These are phyloP conservation scores for Ctenomys sociabilis DNA, from an alignment of 2,113 vertebrate genomes.

Conservation along the genomic window DNA sequence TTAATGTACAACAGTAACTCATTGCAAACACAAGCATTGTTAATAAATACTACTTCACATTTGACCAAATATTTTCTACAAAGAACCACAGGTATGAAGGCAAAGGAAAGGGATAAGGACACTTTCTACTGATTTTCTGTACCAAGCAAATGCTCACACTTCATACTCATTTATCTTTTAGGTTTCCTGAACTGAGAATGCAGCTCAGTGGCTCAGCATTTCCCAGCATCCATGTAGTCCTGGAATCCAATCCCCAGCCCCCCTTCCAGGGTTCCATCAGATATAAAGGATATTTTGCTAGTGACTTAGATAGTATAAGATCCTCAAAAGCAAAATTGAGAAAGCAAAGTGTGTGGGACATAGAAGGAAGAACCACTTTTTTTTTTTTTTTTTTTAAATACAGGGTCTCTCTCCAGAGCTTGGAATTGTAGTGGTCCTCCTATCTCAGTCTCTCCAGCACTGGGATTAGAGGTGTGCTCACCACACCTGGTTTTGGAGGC, in stretches of 20 bases:
- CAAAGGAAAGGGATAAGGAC: neutral
- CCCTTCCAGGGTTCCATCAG: neutral
- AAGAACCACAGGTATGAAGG: neutral
- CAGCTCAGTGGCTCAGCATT: neutral
- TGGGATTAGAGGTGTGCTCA: too few species aligned
- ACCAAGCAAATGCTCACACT: neutral
- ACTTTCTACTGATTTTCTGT: neutral
- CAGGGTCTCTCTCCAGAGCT: too few species aligned
- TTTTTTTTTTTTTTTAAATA: too few species aligned
- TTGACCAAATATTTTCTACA: neutral
- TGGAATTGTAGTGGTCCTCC: too few species aligned
- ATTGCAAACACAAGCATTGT: neutral
- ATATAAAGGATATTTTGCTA: too few species aligned
- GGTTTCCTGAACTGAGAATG: neutral
- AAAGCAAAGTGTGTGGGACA: neutral
- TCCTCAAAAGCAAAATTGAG: neutral
- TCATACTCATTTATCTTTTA: neutral
- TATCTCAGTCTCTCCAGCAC: too few species aligned
- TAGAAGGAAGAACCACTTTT: neutral
- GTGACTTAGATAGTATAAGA: neutral
- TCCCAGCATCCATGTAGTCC: neutral
- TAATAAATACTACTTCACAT: neutral
- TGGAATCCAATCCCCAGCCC: neutral
- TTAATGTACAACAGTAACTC: neutral
- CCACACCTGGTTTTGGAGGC: too few species aligned